Evolutionary conservation across 2,888 invertebrate genomes (phyloP).

Genomic region (Aelia acuminata): DNA sequence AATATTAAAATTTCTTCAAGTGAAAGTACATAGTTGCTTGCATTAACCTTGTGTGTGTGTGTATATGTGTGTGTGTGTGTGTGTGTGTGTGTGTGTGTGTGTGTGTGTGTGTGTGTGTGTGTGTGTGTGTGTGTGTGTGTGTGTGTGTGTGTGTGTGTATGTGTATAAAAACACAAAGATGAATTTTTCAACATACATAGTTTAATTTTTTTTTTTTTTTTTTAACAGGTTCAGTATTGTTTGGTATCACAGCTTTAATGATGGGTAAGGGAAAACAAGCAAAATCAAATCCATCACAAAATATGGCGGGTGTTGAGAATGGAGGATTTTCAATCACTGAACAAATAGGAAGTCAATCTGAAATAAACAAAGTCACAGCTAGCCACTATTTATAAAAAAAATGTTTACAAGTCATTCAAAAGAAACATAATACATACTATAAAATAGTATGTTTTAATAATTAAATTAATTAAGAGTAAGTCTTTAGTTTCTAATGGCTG

Average conservation of each 20-base stretch:
- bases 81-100: background rate
- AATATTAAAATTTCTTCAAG: background rate
- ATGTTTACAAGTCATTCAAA: background rate
- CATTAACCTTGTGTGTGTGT: background rate
- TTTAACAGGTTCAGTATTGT: slow-evolving; percentile 82
- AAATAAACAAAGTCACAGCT: slow-evolving; percentile 64
- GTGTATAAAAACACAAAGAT: too few species aligned
- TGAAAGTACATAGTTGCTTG: background rate
- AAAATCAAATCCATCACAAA: slow-evolving; percentile 62
- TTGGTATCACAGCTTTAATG: slow-evolving; percentile 84
- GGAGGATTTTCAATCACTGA: slow-evolving; percentile 66
- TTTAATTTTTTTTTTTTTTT: background rate
- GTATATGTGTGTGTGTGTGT: background rate
- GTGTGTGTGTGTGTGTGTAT: too few species aligned
- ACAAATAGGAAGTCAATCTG: slow-evolving; percentile 62
- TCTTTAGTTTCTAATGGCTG: background rate
- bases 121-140: too few species aligned
- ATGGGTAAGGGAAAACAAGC: slow-evolving; percentile 72
- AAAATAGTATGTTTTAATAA: slow-evolving; percentile 16
- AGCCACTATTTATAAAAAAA: slow-evolving; percentile 65
- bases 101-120: too few species aligned
- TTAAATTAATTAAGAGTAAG: background rate
- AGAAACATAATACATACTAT: background rate
- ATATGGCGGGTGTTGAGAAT: slow-evolving; percentile 67
- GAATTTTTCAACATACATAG: too few species aligned